Base-by-base conservation (phyloP, 1,140 invertebrate species). In the Pseudomyrmex flavicornis region DNA sequence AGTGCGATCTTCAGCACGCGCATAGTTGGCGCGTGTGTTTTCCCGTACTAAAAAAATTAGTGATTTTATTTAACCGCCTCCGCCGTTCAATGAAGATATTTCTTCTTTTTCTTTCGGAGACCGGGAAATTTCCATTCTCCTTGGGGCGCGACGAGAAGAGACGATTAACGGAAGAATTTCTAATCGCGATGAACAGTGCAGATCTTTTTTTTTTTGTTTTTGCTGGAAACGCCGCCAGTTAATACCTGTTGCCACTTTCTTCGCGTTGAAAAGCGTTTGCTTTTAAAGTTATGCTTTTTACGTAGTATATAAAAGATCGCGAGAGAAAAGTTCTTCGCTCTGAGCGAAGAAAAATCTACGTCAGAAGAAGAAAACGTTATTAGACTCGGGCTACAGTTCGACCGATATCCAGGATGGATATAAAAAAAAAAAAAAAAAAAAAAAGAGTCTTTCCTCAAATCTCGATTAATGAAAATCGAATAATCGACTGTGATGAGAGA, bases 21-120 rank as follows among this genome's bases (percentile, higher is more conserved):
- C 35, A 35, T 76, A 66, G 65, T 76, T 65, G 46, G 48, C 12
- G 12, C 63, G 3, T 4, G 12, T 76, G 3, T 4, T 63, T 76
- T 35, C 35, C 35, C n/a, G n/a, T 44, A 26, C 48, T 54, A 54
- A 17, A 17, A 17, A 17, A 76, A 76, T 63, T 76, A 54, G 75
- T 13, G 13, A 79, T 79, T 79, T 79, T 22, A 58, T 79, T 79
- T 17, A 79, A 79, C 35, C 15, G 2, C 10, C 17, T 54, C 13
- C 62, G 17, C 17, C 17, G 50, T 69, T 15, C 69, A 10, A 22
- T 17, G 62, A 2, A 46, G 68, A 8, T 17, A 68, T 10, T 9
- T 68, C 35, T 68, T 52, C 17, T 17, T 56, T 68, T 44, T 4
- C 9, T n/a, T 13, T 2, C 26, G 22, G 9, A 46, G 35, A 12